A percentile compares a stretch with the other conserved stretches of the same genome.
phyloP scores from a whole-genome alignment of 2,888 invertebrate species.

The Calephelis perditalis region DNA sequence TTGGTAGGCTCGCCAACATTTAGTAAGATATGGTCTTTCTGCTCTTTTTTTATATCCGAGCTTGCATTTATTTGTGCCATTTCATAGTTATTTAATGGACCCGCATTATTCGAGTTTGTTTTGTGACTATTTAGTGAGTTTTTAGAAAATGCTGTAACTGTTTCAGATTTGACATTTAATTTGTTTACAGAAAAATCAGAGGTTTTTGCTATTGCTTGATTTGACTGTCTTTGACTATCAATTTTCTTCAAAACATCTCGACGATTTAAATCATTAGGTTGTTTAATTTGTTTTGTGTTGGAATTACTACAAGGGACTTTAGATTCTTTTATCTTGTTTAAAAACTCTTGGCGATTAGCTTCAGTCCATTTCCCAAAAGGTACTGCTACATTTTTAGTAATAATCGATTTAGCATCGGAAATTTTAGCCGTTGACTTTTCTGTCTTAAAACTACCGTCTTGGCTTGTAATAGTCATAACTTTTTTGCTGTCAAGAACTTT shows the following conservation, averaged over 20 bases:
- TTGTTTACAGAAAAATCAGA: conserved; percentile 45
- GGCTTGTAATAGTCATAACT: conserved; percentile 7
- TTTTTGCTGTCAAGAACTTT: conserved; percentile 18
- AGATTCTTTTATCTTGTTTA: conserved; percentile 62
- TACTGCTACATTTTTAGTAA: conserved; percentile 55
- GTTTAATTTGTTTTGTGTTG: conserved; percentile 62
- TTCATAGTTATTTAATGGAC: not conserved
- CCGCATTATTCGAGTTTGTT: conserved; percentile 15
- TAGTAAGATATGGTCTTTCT: conserved; percentile 31
- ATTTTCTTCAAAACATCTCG: conserved; percentile 66
- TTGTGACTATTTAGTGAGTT: conserved; percentile 25
- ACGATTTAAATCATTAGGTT: conserved; percentile 66
- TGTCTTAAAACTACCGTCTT: conserved; percentile 20
- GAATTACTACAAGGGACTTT: conserved; percentile 48
- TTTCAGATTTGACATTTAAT: conserved; percentile 45
- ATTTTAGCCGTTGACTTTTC: conserved; percentile 25
- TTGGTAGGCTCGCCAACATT: conserved; percentile 33
- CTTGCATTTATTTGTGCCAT: conserved; percentile 34
- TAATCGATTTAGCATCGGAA: conserved; percentile 40
- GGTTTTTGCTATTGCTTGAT: conserved; percentile 43
- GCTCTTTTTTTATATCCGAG: conserved; percentile 29
- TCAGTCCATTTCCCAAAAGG: conserved; percentile 73
- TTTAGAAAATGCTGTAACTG: conserved; percentile 44
- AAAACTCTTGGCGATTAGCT: conserved; percentile 63
- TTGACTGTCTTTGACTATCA: conserved; percentile 60